Evolutionary conservation across 2,113 vertebrate species (phyloP).

Genomic region (Alouatta palliata): DNA sequence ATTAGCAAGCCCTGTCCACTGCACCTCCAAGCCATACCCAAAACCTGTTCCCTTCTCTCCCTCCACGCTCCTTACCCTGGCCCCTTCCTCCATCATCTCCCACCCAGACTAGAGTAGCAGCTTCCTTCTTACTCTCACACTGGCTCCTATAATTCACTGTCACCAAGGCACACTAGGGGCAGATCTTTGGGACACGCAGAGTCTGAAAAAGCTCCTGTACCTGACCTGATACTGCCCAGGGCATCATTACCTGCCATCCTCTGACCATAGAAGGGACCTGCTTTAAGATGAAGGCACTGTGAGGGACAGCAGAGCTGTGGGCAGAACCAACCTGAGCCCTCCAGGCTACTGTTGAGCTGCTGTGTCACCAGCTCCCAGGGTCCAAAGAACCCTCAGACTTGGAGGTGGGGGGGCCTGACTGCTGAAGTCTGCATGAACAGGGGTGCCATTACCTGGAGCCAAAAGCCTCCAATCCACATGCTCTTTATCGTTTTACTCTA

Average conservation of each 20-base stretch:
- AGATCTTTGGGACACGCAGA: background rate
- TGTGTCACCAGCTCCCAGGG: background rate
- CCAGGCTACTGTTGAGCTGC: rapidly evolving
- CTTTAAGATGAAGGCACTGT: background rate
- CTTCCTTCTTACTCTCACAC: background rate
- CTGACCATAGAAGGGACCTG: background rate
- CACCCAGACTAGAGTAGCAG: background rate
- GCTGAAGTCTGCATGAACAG: background rate
- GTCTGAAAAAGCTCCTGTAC: background rate
- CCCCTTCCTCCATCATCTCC: background rate
- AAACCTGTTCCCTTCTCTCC: background rate
- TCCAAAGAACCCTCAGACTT: background rate
- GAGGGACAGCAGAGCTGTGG: background rate
- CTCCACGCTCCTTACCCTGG: background rate
- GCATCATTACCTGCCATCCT: background rate
- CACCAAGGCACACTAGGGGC: background rate
- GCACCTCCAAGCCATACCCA: background rate
- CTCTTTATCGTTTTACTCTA: background rate
- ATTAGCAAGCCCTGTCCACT: background rate
- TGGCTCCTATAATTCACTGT: background rate
- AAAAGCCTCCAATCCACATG: background rate
- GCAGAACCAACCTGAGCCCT: background rate
- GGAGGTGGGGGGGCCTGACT: background rate
- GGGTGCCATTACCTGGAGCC: background rate
- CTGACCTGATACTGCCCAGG: background rate